Base-by-base conservation (phyloP, 1,140 invertebrate species). In the Solenopsis fugax region DNA sequence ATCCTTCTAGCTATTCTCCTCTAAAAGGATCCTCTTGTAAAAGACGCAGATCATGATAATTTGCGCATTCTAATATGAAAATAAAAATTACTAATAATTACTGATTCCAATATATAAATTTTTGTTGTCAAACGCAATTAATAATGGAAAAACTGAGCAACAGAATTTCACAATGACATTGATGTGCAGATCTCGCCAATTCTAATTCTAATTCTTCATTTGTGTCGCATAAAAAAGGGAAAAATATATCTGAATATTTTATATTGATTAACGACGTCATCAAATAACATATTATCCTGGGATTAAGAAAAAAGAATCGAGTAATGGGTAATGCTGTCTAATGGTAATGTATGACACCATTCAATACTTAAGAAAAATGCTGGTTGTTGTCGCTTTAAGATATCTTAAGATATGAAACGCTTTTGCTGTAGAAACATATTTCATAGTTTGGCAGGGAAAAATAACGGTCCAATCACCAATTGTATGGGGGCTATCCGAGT, bases 401-500 rank as follows among this genome's bases (percentile, higher is more conserved):
- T 54, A 65, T 41, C 48, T 62, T 34, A 52, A 48, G 21, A 6
- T 16, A 29, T 34, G 6, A 48, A 85, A 77, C 64, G 41, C 52
- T 64, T 78, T 64, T 45, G 2, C n/a, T 48, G 50, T 24, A 37
- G 24, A 86, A 67, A 71, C 45, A 81, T 67, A 86, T 86, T 69
- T 81, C 34, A 56, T 41, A 4, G 10, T 37, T 29, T 48, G 5
- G 1, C 18, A 52, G 82, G 41, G 45, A 60, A 62, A 62, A 84
- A 75, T 75, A 65, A 18, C 41, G n/a, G 34, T 65, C 54, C 67
- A 13, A 29, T 34, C 67, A 72, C 64, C 34, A 65, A 80, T 54
- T 88, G 24, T 24, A 73, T 21, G 48, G 21, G 58, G 60, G 67
- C 58, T 64, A 85, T 88, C 50, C 52, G 72, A 88, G 86, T 90